Evolutionary conservation across 2,797 vertebrate species (phyloP).

Genomic region (Lycodopsis pacificus): DNA sequence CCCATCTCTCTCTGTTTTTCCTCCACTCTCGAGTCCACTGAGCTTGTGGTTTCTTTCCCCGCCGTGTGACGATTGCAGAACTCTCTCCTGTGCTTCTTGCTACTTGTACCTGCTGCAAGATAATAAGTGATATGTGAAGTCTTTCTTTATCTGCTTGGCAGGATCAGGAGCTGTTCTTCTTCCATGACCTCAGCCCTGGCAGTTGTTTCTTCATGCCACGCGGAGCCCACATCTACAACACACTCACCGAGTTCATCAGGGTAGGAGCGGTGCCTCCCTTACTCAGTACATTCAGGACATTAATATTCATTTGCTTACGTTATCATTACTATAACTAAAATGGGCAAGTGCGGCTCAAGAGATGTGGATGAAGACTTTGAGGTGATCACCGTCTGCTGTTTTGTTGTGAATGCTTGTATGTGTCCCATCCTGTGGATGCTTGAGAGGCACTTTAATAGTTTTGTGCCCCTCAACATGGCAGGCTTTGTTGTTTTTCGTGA

Average conservation of each 20-base stretch:
- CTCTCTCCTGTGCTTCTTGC: conserved; percentile 39
- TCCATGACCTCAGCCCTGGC: conserved; percentile 96
- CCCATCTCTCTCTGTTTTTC: too few relatives aligned
- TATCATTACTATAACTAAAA: not conserved
- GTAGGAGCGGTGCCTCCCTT: conserved; percentile 74
- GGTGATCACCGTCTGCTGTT: not conserved
- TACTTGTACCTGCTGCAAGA: conserved; percentile 47
- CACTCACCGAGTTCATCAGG: conserved; percentile 91
- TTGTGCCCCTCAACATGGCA: not conserved
- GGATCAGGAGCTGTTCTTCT: conserved; percentile 98
- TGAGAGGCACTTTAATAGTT: not conserved
- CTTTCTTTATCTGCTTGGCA: conserved; percentile 60
- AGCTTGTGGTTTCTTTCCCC: conserved; percentile 3
- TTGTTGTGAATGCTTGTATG: not conserved
- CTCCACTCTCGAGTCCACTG: not conserved
- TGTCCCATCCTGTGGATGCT: too few relatives aligned
- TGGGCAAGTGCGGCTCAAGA: not conserved
- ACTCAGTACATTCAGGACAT: not conserved
- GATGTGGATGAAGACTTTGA: not conserved
- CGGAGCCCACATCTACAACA: conserved; percentile 94
- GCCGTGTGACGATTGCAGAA: conserved; percentile 33
- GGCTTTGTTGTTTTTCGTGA: not conserved
- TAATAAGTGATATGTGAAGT: conserved; percentile 31
- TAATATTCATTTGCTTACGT: not conserved
- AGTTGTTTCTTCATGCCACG: conserved; percentile 96